Percentiles rank a stretch among this genome's conserved stretches.
Evolutionary conservation across 2,888 invertebrate species (phyloP).

Genomic region (Acleris laterana): DNA sequence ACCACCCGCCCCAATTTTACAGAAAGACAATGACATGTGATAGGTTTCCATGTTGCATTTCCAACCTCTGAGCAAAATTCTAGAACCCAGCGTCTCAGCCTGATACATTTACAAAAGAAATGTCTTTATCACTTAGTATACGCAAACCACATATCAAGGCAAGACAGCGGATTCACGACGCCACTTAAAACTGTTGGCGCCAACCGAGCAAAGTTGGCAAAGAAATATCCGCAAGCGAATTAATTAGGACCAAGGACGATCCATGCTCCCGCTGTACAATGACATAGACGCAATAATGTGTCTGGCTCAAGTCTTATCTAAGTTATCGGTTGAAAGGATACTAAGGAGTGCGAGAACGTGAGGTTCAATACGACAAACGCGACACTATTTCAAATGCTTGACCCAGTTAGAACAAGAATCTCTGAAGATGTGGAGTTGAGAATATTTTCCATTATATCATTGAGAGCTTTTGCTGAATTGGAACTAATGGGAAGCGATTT

Average conservation of each 20-base stretch:
- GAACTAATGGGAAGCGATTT: slow-evolving; percentile 35
- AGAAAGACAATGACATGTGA: too few species aligned
- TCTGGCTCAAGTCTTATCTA: slow-evolving; percentile 15
- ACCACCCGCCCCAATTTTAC: too few species aligned
- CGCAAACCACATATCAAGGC: slow-evolving; percentile 3
- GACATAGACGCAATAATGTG: slow-evolving; percentile 23
- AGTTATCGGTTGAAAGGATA: neutral
- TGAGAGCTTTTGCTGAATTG: slow-evolving; percentile 27
- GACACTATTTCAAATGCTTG: slow-evolving; percentile 9
- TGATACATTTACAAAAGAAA: neutral
- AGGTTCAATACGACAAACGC: slow-evolving; percentile 8
- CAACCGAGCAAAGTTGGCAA: slow-evolving; percentile 56
- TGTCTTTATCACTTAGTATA: neutral
- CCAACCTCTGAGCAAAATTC: neutral
- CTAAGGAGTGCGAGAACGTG: neutral
- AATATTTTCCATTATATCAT: slow-evolving; percentile 28
- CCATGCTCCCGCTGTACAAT: slow-evolving; percentile 10
- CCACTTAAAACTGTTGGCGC: slow-evolving; percentile 55
- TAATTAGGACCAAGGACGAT: slow-evolving; percentile 46
- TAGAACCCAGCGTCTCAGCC: neutral
- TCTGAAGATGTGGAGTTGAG: slow-evolving; percentile 1
- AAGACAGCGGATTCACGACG: slow-evolving; percentile 10
- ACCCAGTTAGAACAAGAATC: slow-evolving; percentile 6
- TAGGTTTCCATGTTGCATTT: too few species aligned
- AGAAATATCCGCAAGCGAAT: slow-evolving; percentile 53